phyloP scores from a whole-genome alignment of 2,113 vertebrate species.

The Bungarus multicinctus region DNA sequence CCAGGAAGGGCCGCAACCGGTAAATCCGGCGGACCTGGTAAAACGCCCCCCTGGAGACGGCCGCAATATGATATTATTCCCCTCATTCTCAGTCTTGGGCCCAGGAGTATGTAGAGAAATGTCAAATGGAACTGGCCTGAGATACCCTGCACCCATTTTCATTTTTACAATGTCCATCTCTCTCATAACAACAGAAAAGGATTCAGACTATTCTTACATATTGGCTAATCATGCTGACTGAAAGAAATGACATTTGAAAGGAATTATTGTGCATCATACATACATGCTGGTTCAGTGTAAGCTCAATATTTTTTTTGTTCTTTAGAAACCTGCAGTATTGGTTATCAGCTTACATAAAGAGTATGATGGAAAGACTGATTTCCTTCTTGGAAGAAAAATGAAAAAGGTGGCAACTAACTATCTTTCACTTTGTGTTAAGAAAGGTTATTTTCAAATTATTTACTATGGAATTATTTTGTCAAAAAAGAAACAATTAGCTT shows the following conservation, averaged over 20 bases:
- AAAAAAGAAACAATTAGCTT: not conserved
- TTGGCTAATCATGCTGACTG: not conserved
- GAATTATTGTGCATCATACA: not conserved
- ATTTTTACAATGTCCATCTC: not conserved
- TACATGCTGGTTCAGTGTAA: not conserved
- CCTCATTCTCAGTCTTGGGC: no score
- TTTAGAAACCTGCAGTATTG: constrained; percentile 86
- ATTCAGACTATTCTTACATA: not conserved
- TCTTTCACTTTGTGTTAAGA: constrained; percentile 89
- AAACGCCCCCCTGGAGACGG: no score
- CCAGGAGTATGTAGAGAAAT: not conserved
- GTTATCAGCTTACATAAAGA: constrained; percentile 88
- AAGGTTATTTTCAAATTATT: constrained; percentile 72
- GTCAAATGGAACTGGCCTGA: not conserved
- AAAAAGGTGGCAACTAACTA: constrained; percentile 87
- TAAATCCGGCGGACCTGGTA: no score
- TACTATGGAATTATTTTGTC: not conserved
- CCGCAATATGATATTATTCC: no score
- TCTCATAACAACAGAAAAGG: not conserved
- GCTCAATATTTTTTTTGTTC: constrained; percentile 1
- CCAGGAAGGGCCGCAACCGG: no score
- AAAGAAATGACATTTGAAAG: not conserved
- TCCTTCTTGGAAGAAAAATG: constrained; percentile 78
- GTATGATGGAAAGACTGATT: constrained; percentile 81
- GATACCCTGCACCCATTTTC: not conserved